These are phyloP conservation scores for Siniperca obscura DNA, from an alignment of 2,797 vertebrate genomes.

Conservation along the genomic window DNA sequence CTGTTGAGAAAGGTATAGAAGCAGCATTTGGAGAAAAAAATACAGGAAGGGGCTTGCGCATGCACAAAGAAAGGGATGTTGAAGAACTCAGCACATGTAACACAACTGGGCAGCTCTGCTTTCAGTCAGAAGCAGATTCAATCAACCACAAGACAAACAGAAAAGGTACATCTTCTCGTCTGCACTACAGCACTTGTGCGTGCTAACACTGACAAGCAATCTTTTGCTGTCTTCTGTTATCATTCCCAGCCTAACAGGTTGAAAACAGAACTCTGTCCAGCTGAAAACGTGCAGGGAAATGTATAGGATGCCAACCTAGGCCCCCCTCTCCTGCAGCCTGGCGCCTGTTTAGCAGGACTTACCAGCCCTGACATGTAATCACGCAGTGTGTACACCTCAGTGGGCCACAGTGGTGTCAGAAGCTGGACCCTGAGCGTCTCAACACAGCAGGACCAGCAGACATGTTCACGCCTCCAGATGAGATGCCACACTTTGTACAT, in stretches of 20 bases:
- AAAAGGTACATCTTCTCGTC: constrained; percentile 51
- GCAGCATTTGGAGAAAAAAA: constrained; percentile 17
- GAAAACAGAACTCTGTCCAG: constrained; percentile 47
- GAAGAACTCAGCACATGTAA: constrained; percentile 30
- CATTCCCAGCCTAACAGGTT: constrained; percentile 54
- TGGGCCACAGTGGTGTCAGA: constrained; percentile 36
- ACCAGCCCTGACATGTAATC: constrained; percentile 79
- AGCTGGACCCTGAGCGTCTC: constrained; percentile 36
- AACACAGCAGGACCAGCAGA: constrained; percentile 26
- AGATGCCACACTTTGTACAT: constrained; percentile 67
- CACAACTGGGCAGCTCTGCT: constrained; percentile 39
- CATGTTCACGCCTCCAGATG: constrained; percentile 59
- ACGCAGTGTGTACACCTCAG: constrained; percentile 52
- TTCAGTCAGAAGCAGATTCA: constrained; percentile 51
- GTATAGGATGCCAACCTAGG: constrained; percentile 35
- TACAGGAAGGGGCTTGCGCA: not conserved
- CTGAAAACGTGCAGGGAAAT: constrained; percentile 52
- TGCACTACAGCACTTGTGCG: constrained; percentile 32
- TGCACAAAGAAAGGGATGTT: constrained; percentile 8
- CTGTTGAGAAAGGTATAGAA: constrained; percentile 46
- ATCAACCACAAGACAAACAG: constrained; percentile 60
- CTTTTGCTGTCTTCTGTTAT: constrained; percentile 64
- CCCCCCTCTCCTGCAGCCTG: constrained; percentile 32
- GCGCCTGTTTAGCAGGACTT: constrained; percentile 62
- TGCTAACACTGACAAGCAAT: constrained; percentile 71